Evolutionary conservation across 2,888 invertebrate genomes (phyloP), one percentile per base, ranked within the genome.

Genomic region (Platycheirus albimanus): DNA sequence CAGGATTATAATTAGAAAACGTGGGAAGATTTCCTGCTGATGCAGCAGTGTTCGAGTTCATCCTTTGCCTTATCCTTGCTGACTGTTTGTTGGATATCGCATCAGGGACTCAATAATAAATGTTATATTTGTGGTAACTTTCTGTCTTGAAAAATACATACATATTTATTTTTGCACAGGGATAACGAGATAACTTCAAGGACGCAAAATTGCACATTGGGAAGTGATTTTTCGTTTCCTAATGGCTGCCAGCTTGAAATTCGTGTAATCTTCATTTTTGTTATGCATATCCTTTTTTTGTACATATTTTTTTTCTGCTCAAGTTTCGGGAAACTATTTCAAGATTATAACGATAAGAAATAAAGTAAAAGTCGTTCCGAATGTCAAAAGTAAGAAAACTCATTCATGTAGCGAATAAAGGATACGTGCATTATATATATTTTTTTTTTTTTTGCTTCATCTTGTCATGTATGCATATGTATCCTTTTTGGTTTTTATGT

Each of bases 1-100:
- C 52, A 36, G 77, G 77, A 81, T 81, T 81, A 61, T 61, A 81
- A 81, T 81, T 81, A 76, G 81, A 76, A 77, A 77, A 77, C 81
- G 81, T 81, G 81, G 71, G 81, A 81, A 81, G 77, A 63, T 81
- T 47, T 71, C 77, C 71, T 76, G 77, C 81, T 71, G 81, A 76
- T 76, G 71, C 71, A 67, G 81, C 76, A 67, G 52, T 38, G n/a
- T 17, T 28, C 13, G 19, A n/a, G n/a, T 41, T 6, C 19, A 15
- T 24, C 20, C 17, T 52, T 38, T 30, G 4, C 17, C 30, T 8
- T 13, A n/a, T 28, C 28, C 8, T 47, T 38, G 30, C 17, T 17
- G n/a, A 38, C 17, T 17, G n/a, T 72, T 51, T 33, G 6, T 3
- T 10, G n/a, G 49, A 52, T 51, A 58, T 67, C 43, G 6, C 11